phyloP scores from a whole-genome alignment of 2,113 vertebrate genomes.

The Atherinomorus stipes region DNA sequence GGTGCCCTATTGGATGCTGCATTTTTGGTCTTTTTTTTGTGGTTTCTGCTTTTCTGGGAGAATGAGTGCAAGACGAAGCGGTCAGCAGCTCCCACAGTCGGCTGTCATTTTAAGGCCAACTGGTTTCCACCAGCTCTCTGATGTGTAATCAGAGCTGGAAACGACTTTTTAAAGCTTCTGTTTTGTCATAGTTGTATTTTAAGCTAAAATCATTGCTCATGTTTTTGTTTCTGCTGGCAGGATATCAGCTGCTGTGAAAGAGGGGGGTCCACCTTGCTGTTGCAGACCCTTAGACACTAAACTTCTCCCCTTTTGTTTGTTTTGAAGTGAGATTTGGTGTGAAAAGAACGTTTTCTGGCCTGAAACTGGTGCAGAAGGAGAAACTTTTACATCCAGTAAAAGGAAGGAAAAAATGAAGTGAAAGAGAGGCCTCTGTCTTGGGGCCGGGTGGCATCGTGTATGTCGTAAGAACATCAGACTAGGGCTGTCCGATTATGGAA shows the following conservation, averaged over 20 bases:
- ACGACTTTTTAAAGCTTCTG: slow-evolving; percentile 2
- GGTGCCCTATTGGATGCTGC: too few species aligned
- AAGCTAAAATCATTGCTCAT: slow-evolving; percentile 12
- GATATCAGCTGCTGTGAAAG: neutral
- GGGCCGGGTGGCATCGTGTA: too few species aligned
- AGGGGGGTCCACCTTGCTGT: neutral
- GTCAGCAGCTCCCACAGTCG: neutral
- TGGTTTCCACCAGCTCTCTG: neutral
- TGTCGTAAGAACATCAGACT: too few species aligned
- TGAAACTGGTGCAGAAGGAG: too few species aligned
- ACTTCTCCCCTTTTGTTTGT: neutral
- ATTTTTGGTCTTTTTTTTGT: too few species aligned
- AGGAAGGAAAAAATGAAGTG: too few species aligned
- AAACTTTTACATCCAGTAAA: too few species aligned
- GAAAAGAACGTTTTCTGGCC: neutral
- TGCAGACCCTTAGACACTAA: neutral
- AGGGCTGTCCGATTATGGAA: too few species aligned
- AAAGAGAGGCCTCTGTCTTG: too few species aligned
- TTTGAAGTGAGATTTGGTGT: neutral
- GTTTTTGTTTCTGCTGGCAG: neutral
- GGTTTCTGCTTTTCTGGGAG: neutral
- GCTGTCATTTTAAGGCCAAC: too few species aligned
- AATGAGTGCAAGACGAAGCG: neutral
- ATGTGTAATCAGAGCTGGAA: neutral
- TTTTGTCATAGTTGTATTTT: slow-evolving; percentile 29